Conservation (phyloP, 2,113 vertebrate species). For the Periophthalmus modestus region DNA sequence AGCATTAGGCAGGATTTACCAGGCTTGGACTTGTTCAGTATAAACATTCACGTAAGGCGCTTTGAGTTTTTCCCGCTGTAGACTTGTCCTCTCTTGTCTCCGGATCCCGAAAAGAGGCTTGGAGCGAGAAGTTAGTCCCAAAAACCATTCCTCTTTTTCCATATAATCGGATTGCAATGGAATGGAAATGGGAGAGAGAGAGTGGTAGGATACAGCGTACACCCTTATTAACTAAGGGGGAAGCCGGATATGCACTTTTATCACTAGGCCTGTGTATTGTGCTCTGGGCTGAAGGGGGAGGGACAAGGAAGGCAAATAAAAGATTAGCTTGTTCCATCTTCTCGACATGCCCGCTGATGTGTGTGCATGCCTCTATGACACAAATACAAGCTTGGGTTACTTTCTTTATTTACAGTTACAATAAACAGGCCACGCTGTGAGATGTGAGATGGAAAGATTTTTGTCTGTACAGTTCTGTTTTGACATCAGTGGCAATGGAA, state of each 20-base stretch:
- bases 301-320: conserved; percentile 43
- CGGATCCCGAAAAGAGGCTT: conserved; percentile 54
- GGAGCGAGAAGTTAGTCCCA: conserved; percentile 53
- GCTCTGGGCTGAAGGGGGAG: conserved; percentile 41
- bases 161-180: conserved; percentile 51
- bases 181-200: conserved; percentile 34
- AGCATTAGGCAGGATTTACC: conserved; percentile 37
- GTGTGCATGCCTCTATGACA: conserved; percentile 14
- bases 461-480: neutral
- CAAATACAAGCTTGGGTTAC: conserved; percentile 5
- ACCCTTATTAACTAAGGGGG: conserved; percentile 58
- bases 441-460: neutral
- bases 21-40: conserved; percentile 57
- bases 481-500: conserved; percentile 4
- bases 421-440: neutral
- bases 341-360: conserved; percentile 47
- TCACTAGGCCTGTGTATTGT: conserved; percentile 59
- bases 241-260: conserved; percentile 67
- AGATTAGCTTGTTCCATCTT: conserved; percentile 53
- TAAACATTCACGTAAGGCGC: conserved; percentile 24
- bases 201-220: conserved; percentile 59
- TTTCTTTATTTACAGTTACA: conserved; percentile 10
- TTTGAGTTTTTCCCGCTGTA: conserved; percentile 36
- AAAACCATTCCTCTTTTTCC: conserved; percentile 66
- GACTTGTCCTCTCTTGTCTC: conserved; percentile 67